Base-by-base conservation (phyloP, 2,888 invertebrate genomes). In the Drosophila buzzatii region DNA sequence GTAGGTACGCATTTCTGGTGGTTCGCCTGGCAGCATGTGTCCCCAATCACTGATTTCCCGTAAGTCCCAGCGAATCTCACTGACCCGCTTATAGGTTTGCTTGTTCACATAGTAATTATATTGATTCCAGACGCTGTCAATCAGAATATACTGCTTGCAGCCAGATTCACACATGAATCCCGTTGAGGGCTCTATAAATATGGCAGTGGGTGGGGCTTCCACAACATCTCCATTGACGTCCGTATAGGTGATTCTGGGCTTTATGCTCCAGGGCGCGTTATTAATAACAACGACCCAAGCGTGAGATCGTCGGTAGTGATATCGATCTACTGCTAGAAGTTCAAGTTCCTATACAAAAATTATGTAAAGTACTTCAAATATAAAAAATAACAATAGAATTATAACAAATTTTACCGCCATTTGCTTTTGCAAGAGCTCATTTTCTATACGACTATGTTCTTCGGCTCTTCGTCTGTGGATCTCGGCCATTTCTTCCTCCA, bases 61-160 rank as follows among this genome's bases (percentile, higher is more conserved):
- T 1, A 97, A 92, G 78, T 96, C 95, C 93, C 96, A 97, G 73
- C 94, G 94, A 6, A 96, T 89, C 0, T 93, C 91, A 9, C 92
- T 92, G 2, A 96, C 93, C 12, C 90, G 76, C 62, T 94, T 94
- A 57, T 87, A 90, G 7, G 93, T 93, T 92, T 96, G 96, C 84
- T 95, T 92, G 85, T 96, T 96, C 0, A 95, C 96, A 94, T 97
- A 97, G 92, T 97, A 98, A 93, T 99, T 98, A 58, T 94, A 94
- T 89, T 98, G 94, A 87, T 98, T 98, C 95, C 98, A 99, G 58
- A 98, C 93, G 78, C 96, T 96, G 89, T 98, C 98, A 6, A 98
- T 94, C 1, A 96, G 95, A 37, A 96, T 95, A 86, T 97, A 98
- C 70, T 95, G 94, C 3, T 94, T 92, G 27, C 95, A 94, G 45